Evolutionary conservation across 2,113 vertebrate species (phyloP).

Genomic region (Thryonomys swinderianus): DNA sequence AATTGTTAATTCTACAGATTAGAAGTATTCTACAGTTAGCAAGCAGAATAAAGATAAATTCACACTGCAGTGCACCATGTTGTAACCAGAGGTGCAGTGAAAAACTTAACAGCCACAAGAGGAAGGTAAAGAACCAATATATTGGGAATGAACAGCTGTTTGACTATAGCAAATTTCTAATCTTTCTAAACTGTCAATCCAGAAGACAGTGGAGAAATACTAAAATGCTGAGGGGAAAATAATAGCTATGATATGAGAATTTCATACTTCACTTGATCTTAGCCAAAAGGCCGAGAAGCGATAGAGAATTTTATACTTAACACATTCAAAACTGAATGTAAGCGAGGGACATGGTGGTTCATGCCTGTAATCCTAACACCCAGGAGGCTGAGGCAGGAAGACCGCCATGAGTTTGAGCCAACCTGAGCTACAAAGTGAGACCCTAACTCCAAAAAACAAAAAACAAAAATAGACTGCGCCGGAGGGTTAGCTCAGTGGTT

Average conservation of each 20-base stretch:
- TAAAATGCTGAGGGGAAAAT: neutral
- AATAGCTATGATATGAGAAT: neutral
- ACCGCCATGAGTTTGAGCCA: too few species aligned
- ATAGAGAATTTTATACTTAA: too few species aligned
- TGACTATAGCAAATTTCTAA: slow-evolving; percentile 10
- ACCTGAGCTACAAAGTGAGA: too few species aligned
- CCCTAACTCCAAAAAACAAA: too few species aligned
- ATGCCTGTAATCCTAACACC: too few species aligned
- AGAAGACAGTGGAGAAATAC: neutral
- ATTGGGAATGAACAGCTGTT: neutral
- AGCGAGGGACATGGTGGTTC: too few species aligned
- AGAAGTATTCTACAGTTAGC: neutral
- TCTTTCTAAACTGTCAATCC: neutral
- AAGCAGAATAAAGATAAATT: neutral
- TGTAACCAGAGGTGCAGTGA: neutral
- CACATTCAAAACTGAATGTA: neutral
- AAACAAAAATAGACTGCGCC: too few species aligned
- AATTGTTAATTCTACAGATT: neutral
- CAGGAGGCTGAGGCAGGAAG: too few species aligned
- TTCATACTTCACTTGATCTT: too few species aligned
- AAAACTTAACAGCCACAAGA: neutral
- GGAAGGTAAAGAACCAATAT: neutral
- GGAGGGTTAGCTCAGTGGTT: too few species aligned
- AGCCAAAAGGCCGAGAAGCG: too few species aligned
- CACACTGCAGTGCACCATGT: neutral